Evolutionary conservation across 2,113 vertebrate genomes (phyloP), one percentile per base, ranked within the genome.

Genomic region (Tretioscincus oriximinensis): DNA sequence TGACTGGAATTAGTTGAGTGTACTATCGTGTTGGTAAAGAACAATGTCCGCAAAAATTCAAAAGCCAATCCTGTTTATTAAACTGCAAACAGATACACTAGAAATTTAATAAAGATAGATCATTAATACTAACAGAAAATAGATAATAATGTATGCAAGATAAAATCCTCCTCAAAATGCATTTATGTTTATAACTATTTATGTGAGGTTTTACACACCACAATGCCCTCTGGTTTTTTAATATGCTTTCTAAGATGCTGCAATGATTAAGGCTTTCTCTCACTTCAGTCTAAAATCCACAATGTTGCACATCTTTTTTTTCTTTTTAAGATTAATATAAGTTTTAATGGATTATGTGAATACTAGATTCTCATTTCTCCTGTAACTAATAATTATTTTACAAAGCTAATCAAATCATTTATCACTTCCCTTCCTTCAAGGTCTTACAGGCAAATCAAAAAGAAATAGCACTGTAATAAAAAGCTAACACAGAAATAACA

Each of bases 341-440:
- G 49, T 66, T 65, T 29, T 22, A 66, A 77, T 77, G 26, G 63
- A 49, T 66, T 31, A 41, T 11, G 1, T 18, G 41, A 73, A 64
- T 24, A 21, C 11, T 51, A 9, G 45, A 80, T 10, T 28, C 41
- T n/a, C 21, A 24, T 68, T 54, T 26, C 41, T 20, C 69, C 67
- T 45, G 20, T 70, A 49, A 20, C 51, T 58, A 76, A 61, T 69
- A 49, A 82, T 82, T 63, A 70, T 81, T 70, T 70, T 81, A 8
- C 20, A 82, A 70, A 76, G 21, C 11, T 41, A 60, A n/a, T 64
- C 41, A 64, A 49, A 80, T 54, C 16, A 14, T 70, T 76, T 71
- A 82, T 70, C 14, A 49, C 8, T 21, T 31, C 24, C 65, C 21
- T 77, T 68, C 63, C 41, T 82, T 70, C 66, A 70, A 49, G 70